A percentile compares a stretch with the other conserved stretches of the same genome.
Conservation (phyloP, 1,140 invertebrate species). For the Anastatus disparis region DNA sequence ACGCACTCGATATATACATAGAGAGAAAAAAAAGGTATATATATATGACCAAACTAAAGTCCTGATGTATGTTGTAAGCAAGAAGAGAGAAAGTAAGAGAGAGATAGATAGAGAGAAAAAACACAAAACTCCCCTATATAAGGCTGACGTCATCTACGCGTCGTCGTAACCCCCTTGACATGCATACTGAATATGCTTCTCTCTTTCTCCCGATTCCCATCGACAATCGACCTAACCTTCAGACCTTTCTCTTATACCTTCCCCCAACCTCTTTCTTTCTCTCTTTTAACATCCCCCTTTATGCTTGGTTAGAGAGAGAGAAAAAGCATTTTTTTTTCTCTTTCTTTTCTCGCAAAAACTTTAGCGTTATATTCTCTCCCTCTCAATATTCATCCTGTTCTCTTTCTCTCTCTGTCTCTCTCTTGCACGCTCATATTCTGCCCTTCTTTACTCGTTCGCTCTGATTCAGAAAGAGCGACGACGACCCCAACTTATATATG, state of each 20-base stretch:
- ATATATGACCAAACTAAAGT: too few relatives aligned
- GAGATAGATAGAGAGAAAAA: too few relatives aligned
- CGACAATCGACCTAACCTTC: slow-evolving; percentile 43
- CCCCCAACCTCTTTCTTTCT: slow-evolving; percentile 34
- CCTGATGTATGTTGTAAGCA: neutral
- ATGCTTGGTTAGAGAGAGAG: slow-evolving; percentile 13
- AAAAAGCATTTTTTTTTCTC: slow-evolving; percentile 22
- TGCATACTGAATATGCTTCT: slow-evolving; percentile 31
- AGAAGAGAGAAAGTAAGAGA: neutral
- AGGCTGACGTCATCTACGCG: slow-evolving; percentile 34
- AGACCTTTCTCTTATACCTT: slow-evolving; percentile 39
- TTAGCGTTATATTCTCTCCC: slow-evolving; percentile 34
- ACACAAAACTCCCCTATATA: neutral
- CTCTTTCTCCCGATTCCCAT: slow-evolving; percentile 40
- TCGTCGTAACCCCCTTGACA: slow-evolving; percentile 36
- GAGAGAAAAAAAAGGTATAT: too few relatives aligned
- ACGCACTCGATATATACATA: slow-evolving; percentile 42
- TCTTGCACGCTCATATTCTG: slow-evolving; percentile 26
- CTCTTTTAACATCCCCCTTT: slow-evolving; percentile 27
- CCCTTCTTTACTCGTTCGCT: slow-evolving; percentile 26
- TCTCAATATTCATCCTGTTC: slow-evolving; percentile 30
- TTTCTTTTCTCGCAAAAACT: too few relatives aligned
- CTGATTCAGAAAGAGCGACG: slow-evolving; percentile 30
- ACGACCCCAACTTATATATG: slow-evolving; percentile 44
- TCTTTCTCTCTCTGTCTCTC: slow-evolving; percentile 24